phyloP scores from a whole-genome alignment of 2,797 vertebrate genomes.

The Coreius guichenoti region DNA sequence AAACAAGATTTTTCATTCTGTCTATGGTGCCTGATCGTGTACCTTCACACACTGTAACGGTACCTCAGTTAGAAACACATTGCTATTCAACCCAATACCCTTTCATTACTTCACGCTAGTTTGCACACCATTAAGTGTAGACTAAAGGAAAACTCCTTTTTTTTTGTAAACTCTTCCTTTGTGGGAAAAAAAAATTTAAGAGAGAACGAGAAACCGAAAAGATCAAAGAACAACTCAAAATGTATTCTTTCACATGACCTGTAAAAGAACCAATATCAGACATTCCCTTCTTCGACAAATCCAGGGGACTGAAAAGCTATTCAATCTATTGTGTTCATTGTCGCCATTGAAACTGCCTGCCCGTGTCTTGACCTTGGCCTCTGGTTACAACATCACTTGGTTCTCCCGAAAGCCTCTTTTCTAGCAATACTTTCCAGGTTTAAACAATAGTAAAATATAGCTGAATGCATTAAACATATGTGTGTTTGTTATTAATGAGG shows the following conservation, averaged over 20 bases:
- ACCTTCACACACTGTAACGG: background rate
- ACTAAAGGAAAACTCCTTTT: background rate
- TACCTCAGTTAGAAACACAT: slow-evolving; percentile 12
- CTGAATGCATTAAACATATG: background rate
- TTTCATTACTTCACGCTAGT: slow-evolving; percentile 29
- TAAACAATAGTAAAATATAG: background rate
- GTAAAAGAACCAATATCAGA: slow-evolving; percentile 30
- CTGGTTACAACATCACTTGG: slow-evolving; percentile 6
- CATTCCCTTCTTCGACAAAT: slow-evolving; percentile 10
- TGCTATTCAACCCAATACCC: background rate
- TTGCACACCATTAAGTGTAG: slow-evolving; percentile 34
- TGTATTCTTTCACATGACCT: slow-evolving; percentile 8
- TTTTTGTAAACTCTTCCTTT: slow-evolving; percentile 19
- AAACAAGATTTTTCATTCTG: background rate
- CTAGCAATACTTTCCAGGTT: background rate
- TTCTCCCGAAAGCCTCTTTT: background rate
- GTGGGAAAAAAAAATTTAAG: background rate
- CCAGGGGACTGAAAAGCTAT: slow-evolving; percentile 30
- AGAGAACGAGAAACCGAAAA: slow-evolving; percentile 14
- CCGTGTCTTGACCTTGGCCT: slow-evolving; percentile 24
- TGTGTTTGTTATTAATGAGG: background rate
- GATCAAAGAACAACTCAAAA: slow-evolving; percentile 24
- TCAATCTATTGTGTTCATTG: slow-evolving; percentile 27
- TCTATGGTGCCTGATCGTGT: background rate
- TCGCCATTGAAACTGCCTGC: slow-evolving; percentile 1